These are phyloP conservation scores for Deilephila porcellus DNA, from an alignment of 2,888 invertebrate genomes.

Conservation along the genomic window DNA sequence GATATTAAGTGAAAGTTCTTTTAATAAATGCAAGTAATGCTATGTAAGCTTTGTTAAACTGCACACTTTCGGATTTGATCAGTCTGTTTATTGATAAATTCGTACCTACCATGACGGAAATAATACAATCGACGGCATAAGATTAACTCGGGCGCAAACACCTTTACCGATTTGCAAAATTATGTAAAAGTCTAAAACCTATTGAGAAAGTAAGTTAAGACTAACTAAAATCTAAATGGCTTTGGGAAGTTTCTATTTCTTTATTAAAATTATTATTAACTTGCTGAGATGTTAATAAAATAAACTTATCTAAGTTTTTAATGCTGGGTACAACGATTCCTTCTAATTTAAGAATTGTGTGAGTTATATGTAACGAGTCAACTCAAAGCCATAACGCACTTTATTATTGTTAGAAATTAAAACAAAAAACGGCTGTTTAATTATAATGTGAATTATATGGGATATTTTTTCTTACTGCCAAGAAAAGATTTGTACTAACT, in stretches of 20 bases:
- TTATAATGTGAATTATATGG: too few species aligned
- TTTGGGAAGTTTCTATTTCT: background rate
- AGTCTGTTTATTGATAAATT: constrained; percentile 23
- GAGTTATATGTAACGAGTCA: too few species aligned
- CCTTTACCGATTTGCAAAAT: background rate
- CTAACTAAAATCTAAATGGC: background rate
- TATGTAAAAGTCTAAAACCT: background rate
- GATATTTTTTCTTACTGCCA: too few species aligned
- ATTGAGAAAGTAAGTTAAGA: background rate
- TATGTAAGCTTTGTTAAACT: constrained; percentile 17
- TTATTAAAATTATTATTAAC: background rate
- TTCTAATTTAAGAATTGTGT: too few species aligned
- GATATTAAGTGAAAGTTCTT: constrained; percentile 17
- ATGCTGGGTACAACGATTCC: too few species aligned
- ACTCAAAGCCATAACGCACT: too few species aligned
- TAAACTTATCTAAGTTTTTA: too few species aligned
- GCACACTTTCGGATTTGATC: constrained; percentile 24
- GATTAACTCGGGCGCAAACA: background rate
- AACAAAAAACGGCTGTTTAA: too few species aligned
- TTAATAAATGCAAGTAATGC: constrained; percentile 27
- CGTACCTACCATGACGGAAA: background rate
- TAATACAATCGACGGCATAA: background rate
- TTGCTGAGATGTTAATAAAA: too few species aligned
- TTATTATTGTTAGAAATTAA: too few species aligned
- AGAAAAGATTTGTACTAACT: too few species aligned